A percentile compares a stretch with the other conserved stretches of the same genome.
Evolutionary conservation across 2,888 invertebrate genomes (phyloP).

Genomic region (Hypomecis punctinalis): DNA sequence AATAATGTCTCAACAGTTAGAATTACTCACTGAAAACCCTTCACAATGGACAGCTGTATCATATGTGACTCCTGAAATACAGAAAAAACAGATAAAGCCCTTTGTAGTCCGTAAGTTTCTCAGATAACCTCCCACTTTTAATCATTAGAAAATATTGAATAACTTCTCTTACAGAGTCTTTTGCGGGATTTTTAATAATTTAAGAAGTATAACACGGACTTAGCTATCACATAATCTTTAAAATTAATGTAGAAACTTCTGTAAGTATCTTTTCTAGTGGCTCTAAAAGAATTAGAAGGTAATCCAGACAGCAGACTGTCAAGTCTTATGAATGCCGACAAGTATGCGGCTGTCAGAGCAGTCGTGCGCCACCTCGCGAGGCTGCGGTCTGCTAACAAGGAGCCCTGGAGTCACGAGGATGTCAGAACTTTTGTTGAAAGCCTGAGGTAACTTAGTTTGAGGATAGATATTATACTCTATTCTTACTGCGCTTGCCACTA

Average conservation of each 20-base stretch:
- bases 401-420: conserved; percentile 64
- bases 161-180: not conserved
- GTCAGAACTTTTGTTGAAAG: conserved; percentile 67
- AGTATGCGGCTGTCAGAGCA: conserved; percentile 72
- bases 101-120: conserved; percentile 71
- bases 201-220: no score
- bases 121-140: conserved; percentile 1
- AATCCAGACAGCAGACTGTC: conserved; percentile 73
- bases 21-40: conserved; percentile 71
- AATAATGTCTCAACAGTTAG: conserved; percentile 74
- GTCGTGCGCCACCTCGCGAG: conserved; percentile 71
- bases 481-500: no score
- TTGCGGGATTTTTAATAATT: not conserved
- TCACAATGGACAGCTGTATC: conserved; percentile 69
- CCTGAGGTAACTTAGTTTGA: conserved; percentile 58
- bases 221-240: not conserved
- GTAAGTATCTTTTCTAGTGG: conserved; percentile 63
- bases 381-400: conserved; percentile 61
- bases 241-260: not conserved
- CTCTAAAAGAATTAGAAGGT: conserved; percentile 76
- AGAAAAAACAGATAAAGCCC: conserved; percentile 78
- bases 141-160: not conserved
- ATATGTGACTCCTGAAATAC: conserved; percentile 72
- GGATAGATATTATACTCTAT: not conserved
- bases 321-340: conserved; percentile 71